Evolutionary conservation across 2,797 vertebrate genomes (phyloP), one percentile per base, ranked within the genome.

Genomic region (Hozukius guyotensis): DNA sequence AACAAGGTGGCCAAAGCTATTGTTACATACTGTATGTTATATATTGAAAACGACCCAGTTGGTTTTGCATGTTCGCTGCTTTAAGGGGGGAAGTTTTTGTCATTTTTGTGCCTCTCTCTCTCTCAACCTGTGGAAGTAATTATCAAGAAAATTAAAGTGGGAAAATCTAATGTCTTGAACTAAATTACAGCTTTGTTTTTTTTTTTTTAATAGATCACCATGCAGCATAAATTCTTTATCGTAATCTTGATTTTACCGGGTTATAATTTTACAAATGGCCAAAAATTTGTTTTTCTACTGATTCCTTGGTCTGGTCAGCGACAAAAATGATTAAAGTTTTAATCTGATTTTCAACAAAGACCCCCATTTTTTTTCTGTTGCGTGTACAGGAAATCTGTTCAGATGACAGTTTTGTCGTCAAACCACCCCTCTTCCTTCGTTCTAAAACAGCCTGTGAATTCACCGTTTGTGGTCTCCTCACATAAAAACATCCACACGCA

Each of bases 401-500:
- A 38, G 72, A 72, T 77, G 62, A 83, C 32, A 64, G 31, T 66
- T 66, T 46, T 66, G 60, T 81, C 84, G 53, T 66, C 72, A 75
- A 79, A 77, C 42, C 69, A 76, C 8, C 78, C 64, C 24, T 77
- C 67, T 75, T 82, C 65, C 76, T 60, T 77, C 7, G n/a, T 38
- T 77, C 72, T 82, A 34, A 78, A 85, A 78, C 73, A 56, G 75
- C 75, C 57, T 81, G 56, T 53, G 42, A 78, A 64, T 73, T 90
- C 70, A 76, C 57, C n/a, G 2, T 77, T 69, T 87, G 67, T 61
- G 59, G 67, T 78, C 56, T 84, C 72, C 57, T 86, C 63, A 57
- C 78, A 78, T 81, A 77, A 83, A 90, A 89, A 91, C 84, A 82
- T 84, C 75, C 83, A 86, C 68, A 82, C 76, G 1, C 74, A 72